Evolutionary conservation across 2,888 invertebrate species (phyloP), one percentile per base, ranked within the genome.

Genomic region (Tribolium freemani): DNA sequence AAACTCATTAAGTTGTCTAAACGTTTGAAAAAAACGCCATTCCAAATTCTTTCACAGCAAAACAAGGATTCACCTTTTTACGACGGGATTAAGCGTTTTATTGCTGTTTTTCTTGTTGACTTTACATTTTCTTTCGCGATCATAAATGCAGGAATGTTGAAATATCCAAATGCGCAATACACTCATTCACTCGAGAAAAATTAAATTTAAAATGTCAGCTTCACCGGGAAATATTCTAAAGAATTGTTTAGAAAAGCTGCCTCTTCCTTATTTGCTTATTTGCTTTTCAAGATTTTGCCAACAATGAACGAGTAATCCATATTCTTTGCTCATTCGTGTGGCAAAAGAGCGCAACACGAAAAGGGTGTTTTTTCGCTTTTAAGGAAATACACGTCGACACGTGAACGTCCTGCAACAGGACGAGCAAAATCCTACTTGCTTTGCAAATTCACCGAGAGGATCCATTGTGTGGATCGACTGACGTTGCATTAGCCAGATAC

Each of bases 401-500:
- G 45, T 11, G 11, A 45, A 13, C 20, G 45, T 58, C 44, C 45
- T 45, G 57, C 13, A 44, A 58, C 57, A 58, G 44, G 57, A 38
- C 44, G 45, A 16, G 4, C 46, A 20, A 60, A 58, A 38, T 20
- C 60, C 46, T 45, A 46, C 16, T 20, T 21, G 10, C 48, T 26
- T 46, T 21, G 60, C 48, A 46, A 26, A 60, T 44, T 44, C n/a
- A 16, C 48, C 16, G 11, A 60, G 16, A 60, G 46, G 26, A 60
- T 30, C 51, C 10, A 63, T 63, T 51, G 63, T 63, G 63, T 51
- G 11, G 26, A 46, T 63, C 51, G 9, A 51, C 56, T 48, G 67
- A 56, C 56, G 50, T 60, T 44, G 60, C 60, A 69, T 69, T 69
- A 69, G 53, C 53, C 9, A 45, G 60, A 69, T 69, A 69, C 60